Evolutionary conservation across 2,888 invertebrate genomes (phyloP).

Genomic region (Cremastinae sp.): DNA sequence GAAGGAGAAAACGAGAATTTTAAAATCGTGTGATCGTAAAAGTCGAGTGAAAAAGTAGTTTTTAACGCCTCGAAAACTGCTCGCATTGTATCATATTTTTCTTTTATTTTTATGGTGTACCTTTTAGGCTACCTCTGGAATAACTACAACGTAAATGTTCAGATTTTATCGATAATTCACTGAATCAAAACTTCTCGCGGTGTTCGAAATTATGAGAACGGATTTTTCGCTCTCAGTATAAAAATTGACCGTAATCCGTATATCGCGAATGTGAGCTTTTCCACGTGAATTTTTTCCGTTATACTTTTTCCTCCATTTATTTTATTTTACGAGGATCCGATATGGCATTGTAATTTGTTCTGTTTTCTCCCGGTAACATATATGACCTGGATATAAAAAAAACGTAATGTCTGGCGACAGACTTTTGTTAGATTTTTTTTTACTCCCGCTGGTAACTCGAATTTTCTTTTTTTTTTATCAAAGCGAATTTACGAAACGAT

Average conservation of each 20-base stretch:
- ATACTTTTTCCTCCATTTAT: not conserved
- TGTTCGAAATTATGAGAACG: constrained; percentile 8
- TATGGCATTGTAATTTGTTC: not conserved
- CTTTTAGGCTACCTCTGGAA: too few species aligned
- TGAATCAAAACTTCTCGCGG: not conserved
- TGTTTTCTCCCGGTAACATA: not conserved
- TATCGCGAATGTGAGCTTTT: not conserved
- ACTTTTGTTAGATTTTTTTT: constrained; percentile 2
- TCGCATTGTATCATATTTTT: not conserved
- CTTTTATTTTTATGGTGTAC: constrained; percentile 4
- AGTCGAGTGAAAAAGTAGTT: constrained; percentile 29
- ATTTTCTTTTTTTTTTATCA: constrained; percentile 3
- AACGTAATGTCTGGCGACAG: constrained; percentile 21
- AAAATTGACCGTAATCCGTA: not conserved
- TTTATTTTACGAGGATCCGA: not conserved
- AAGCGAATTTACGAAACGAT: not conserved
- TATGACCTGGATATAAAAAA: constrained; percentile 13
- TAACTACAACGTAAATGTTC: constrained; percentile 7
- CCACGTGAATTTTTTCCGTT: not conserved
- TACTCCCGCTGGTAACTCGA: not conserved
- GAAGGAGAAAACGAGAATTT: constrained; percentile 31
- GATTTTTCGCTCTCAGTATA: constrained; percentile 5
- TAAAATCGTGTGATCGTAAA: constrained; percentile 55
- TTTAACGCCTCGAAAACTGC: constrained; percentile 26
- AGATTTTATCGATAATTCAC: constrained; percentile 26